These are phyloP conservation scores for Ethmia dodecea DNA, from an alignment of 2,888 invertebrate species.

Conservation along the genomic window DNA sequence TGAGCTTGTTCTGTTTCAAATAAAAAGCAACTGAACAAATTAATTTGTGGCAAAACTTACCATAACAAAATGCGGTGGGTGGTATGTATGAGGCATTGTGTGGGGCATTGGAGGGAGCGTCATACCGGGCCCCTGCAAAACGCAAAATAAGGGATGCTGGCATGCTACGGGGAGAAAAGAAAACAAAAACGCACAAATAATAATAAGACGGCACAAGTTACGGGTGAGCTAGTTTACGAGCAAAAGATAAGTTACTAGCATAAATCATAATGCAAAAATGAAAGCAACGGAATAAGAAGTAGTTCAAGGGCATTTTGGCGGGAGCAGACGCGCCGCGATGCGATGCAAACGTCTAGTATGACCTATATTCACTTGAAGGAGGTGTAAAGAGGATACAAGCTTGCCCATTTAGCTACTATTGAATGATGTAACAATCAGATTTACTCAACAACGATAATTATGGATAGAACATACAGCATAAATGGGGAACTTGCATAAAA, in stretches of 20 bases:
- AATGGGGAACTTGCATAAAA: too few relatives aligned
- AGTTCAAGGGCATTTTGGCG: too few relatives aligned
- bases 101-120: slow-evolving; percentile 70
- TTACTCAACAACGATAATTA: too few relatives aligned
- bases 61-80: slow-evolving; percentile 75
- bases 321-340: too few relatives aligned
- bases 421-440: too few relatives aligned
- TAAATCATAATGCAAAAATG: too few relatives aligned
- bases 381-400: too few relatives aligned
- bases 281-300: too few relatives aligned
- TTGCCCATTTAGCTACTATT: too few relatives aligned
- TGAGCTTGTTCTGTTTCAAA: slow-evolving; percentile 4
- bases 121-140: slow-evolving; percentile 76
- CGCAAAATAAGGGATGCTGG: slow-evolving; percentile 61
- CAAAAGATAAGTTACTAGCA: slow-evolving; percentile 2
- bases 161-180: slow-evolving; percentile 62
- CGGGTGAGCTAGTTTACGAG: slow-evolving; percentile 1
- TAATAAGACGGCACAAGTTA: slow-evolving; percentile 15
- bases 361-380: too few relatives aligned
- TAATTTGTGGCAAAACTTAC: slow-evolving; percentile 51
- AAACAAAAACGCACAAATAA: slow-evolving; percentile 30
- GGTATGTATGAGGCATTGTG: slow-evolving; percentile 75
- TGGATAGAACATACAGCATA: too few relatives aligned
- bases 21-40: slow-evolving; percentile 12
- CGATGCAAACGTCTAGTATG: too few relatives aligned